Percentiles rank a stretch among this genome's conserved stretches.
These are phyloP conservation scores for Copidosoma floridanum DNA, from an alignment of 1,140 invertebrate species.

Conservation along the genomic window DNA sequence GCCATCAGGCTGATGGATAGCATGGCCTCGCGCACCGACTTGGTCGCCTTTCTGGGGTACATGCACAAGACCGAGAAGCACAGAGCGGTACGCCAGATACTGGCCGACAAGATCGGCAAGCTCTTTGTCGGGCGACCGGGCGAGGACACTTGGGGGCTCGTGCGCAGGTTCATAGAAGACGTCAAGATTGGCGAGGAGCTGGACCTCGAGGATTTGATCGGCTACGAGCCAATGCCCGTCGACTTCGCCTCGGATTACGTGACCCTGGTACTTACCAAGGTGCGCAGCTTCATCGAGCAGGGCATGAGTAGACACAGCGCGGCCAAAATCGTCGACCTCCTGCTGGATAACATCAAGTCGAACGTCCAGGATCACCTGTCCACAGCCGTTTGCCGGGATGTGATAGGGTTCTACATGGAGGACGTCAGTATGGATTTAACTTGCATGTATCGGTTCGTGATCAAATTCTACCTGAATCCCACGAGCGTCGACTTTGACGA, in stretches of 20 bases:
- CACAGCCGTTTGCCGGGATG: slow-evolving; percentile 10
- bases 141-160: slow-evolving; percentile 27
- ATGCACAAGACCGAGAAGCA: slow-evolving; percentile 33
- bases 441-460: neutral
- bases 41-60: slow-evolving; percentile 15
- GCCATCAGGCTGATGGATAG: slow-evolving; percentile 37
- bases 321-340: neutral
- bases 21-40: slow-evolving; percentile 18
- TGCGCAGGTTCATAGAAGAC: slow-evolving; percentile 23
- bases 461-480: slow-evolving; percentile 16
- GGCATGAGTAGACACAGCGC: slow-evolving; percentile 8
- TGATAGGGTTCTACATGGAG: slow-evolving; percentile 28
- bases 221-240: slow-evolving; percentile 22
- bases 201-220: slow-evolving; percentile 5
- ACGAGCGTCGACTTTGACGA: slow-evolving; percentile 8
- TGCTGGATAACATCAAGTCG: slow-evolving; percentile 10
- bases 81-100: slow-evolving; percentile 35
- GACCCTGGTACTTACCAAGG: neutral
- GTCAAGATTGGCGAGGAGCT: slow-evolving; percentile 27
- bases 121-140: slow-evolving; percentile 30
- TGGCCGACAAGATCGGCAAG: slow-evolving; percentile 22
- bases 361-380: slow-evolving; percentile 20
- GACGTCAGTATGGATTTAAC: neutral
- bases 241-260: slow-evolving; percentile 34
- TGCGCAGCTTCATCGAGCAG: slow-evolving; percentile 9